Base-by-base conservation (phyloP, 1,140 invertebrate genomes). In the Agrilus planipennis region DNA sequence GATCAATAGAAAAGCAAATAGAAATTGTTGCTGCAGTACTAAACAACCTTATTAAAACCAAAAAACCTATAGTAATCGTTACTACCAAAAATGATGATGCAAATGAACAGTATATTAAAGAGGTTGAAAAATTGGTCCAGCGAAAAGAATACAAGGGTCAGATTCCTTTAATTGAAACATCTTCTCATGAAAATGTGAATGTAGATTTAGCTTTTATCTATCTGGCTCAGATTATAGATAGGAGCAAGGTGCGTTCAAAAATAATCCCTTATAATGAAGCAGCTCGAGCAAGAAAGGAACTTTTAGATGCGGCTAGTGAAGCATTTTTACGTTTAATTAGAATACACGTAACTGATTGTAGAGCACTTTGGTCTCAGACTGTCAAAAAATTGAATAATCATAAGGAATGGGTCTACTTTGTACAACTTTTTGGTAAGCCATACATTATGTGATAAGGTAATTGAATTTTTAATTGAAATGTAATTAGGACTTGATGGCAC, bases 61-160 rank as follows among this genome's bases (percentile, higher is more conserved):
- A 97, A 62, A 96, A 97, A 60, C 93, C 94, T 0, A 75, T 97
- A 18, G 85, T 98, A 2, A 62, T 97, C 45, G 90, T 89, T 1
- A 94, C 93, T 2, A 93, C 93, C 2, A 99, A 99, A 70, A 91
- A 92, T 61, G 94, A 98, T 60, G 89, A 93, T 60, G 81, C 84
- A 0, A 85, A 84, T 61, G 87, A 92, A 52, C 70, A 80, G 29
- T 91, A 85, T 46, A 75, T 93, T 0, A 76, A 84, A 31, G 92
- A 96, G 64, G 89, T 84, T 0, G 89, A 95, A 55, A 82, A 82
- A 55, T 67, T 97, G 29, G 72, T 91, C 1, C 79, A 81, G 55
- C 72, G 89, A 18, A 94, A 93, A 62, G 92, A 97, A 62, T 93
- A 90, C 57, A 92, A 90, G 60, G 79, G 80, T 42, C 70, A 73